Evolutionary conservation across 1,140 invertebrate species (phyloP), one percentile per base, ranked within the genome.

Genomic region (Cydia strobilella): DNA sequence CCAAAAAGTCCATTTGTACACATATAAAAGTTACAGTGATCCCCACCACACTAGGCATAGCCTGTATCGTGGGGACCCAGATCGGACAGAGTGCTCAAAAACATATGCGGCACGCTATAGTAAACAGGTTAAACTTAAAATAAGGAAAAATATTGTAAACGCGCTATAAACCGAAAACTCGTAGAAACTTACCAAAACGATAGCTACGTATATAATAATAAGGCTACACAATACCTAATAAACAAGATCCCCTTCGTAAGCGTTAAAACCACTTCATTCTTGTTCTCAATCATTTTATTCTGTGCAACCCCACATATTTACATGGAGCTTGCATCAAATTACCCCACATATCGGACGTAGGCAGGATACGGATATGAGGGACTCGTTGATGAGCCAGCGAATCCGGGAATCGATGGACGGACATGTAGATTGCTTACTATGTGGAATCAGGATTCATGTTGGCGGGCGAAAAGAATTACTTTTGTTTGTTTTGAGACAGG

Each of bases 381-480:
- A 66, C 12, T 66, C 12, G 63, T 13, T 31, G 63, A 66, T 66
- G 63, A 66, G 63, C 27, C 63, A 35, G 63, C 63, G 63, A 15
- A 15, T 66, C 25, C 23, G 63, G 25, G 63, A 51, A 66, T 31
- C 25, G 63, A 66, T 66, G 23, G 63, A 31, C 25, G 63, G 23
- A 20, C 20, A 63, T 31, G 63, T 15, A 66, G 23, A 35, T 66
- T 15, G 27, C 15, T 66, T 31, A 31, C 63, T 31, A n/a, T 66
- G 25, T 51, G n/a, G n/a, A n/a, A 51, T 51, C 48, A 51, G 48
- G 48, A 51, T 51, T 45, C 42, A 45, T 45, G 7, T 45, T 18
- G 48, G 48, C 48, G 13, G 48, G 42, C 42, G 15, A 51, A n/a
- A n/a, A 4, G 48, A 18, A n/a, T 51, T 51, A 51, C 48, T 51